These are phyloP conservation scores for Xiphydria camelus DNA, from an alignment of 2,888 invertebrate genomes.

Conservation along the genomic window DNA sequence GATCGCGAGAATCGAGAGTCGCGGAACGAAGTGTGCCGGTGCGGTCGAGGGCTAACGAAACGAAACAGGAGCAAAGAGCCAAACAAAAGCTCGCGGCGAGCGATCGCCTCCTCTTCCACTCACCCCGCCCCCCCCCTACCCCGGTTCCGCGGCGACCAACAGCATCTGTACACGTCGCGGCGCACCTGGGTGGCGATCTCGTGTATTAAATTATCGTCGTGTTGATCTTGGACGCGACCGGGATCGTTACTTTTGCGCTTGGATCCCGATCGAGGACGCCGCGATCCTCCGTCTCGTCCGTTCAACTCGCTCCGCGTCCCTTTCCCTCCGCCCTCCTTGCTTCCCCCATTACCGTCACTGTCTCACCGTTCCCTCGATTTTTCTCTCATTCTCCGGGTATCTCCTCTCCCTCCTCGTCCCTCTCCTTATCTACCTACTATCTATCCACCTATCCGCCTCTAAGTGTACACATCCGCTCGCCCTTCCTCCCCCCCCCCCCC, in stretches of 20 bases:
- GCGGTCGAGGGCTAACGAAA: neutral
- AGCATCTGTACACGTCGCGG: conserved; percentile 30
- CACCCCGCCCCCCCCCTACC: too few species aligned
- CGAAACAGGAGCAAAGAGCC: neutral
- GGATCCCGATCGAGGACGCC: conserved; percentile 21
- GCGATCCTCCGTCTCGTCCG: conserved; percentile 23
- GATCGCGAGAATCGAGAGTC: neutral
- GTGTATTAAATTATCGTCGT: conserved; percentile 43
- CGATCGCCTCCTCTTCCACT: too few species aligned
- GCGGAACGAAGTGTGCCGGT: neutral
- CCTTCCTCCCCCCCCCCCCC: conserved; percentile 5
- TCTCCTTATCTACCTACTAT: too few species aligned
- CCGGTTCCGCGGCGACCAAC: neutral
- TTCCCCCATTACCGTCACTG: too few species aligned
- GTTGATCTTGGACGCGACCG: conserved; percentile 40
- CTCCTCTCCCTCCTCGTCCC: too few species aligned
- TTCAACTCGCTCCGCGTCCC: conserved; percentile 27
- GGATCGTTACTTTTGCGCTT: conserved; percentile 38
- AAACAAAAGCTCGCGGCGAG: neutral
- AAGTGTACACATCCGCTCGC: too few species aligned
- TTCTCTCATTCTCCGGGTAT: too few species aligned
- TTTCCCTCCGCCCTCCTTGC: too few species aligned
- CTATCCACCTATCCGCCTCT: too few species aligned
- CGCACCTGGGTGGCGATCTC: conserved; percentile 42
- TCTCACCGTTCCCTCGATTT: too few species aligned